Conservation (phyloP, 2,113 vertebrate species). For the Ursus arctos region DNA sequence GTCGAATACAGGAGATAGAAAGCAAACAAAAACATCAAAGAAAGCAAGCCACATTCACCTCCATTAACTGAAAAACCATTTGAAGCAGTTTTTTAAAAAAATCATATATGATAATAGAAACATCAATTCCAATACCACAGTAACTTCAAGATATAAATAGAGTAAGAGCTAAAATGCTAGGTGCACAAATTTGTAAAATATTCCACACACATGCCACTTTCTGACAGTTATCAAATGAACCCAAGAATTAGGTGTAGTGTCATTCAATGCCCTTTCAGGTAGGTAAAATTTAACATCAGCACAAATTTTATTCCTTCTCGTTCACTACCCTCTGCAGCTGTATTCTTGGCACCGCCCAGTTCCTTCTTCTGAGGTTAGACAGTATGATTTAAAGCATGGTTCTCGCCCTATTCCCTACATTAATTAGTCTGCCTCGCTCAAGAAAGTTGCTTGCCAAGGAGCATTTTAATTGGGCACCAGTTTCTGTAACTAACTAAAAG, state of each 20-base stretch:
- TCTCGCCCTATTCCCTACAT: not conserved
- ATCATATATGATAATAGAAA: not conserved
- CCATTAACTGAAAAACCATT: not conserved
- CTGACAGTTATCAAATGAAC: not conserved
- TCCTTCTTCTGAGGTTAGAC: constrained; percentile 15
- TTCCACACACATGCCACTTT: not conserved
- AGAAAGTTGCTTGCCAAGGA: constrained; percentile 22
- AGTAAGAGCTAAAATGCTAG: not conserved
- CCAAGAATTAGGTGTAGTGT: not conserved
- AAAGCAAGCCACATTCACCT: not conserved
- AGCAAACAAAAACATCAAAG: not conserved
- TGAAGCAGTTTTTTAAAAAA: not conserved
- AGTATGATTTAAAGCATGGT: constrained; percentile 8
- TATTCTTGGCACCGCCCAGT: not conserved
- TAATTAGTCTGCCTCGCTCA: not conserved
- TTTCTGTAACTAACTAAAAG: constrained; percentile 47
- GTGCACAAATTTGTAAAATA: not conserved
- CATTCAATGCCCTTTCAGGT: not conserved
- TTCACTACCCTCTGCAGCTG: not conserved
- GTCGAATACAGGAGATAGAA: not conserved
- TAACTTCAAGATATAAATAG: not conserved
- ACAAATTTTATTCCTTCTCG: not conserved
- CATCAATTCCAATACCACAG: not conserved
- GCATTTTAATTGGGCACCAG: constrained; percentile 15
- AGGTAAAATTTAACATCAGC: not conserved